Conservation (phyloP, 2,888 invertebrate genomes). For the Lochmaea crataegi region DNA sequence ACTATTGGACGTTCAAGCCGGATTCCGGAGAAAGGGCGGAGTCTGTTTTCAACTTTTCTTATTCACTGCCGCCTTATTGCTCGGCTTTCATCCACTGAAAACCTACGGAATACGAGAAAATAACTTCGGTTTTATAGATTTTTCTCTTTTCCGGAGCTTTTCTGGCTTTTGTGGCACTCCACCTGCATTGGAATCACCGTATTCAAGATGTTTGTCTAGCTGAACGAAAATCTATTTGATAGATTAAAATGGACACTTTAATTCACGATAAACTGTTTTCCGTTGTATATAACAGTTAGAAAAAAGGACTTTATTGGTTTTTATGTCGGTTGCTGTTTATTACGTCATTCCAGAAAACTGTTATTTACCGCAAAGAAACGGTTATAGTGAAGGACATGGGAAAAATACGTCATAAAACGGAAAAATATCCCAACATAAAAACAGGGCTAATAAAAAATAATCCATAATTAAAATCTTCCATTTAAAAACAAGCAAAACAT, state of each 20-base stretch:
- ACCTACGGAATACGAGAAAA: constrained; percentile 47
- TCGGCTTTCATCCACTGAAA: constrained; percentile 58
- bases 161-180: constrained; percentile 35
- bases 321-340: constrained; percentile 1
- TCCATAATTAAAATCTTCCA: too few relatives aligned
- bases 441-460: too few relatives aligned
- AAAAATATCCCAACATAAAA: too few relatives aligned
- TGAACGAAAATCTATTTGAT: constrained; percentile 23
- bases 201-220: constrained; percentile 24
- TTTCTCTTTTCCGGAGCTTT: constrained; percentile 51
- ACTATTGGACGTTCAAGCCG: constrained; percentile 59
- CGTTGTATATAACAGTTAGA: constrained; percentile 13
- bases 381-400: neutral
- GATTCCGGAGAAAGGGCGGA: constrained; percentile 60
- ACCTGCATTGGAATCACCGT: constrained; percentile 48
- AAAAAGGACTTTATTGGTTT: constrained; percentile 2
- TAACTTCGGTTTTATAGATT: constrained; percentile 54
- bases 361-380: neutral
- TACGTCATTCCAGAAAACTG: constrained; percentile 4
- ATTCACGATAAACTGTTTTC: constrained; percentile 16
- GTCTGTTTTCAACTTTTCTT: constrained; percentile 61
- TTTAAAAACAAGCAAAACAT: too few relatives aligned
- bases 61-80: constrained; percentile 63
- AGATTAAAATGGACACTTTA: constrained; percentile 40
- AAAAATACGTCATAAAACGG: too few relatives aligned